Base-by-base conservation (phyloP, 2,888 invertebrate species). In the Acleris sparsana region DNA sequence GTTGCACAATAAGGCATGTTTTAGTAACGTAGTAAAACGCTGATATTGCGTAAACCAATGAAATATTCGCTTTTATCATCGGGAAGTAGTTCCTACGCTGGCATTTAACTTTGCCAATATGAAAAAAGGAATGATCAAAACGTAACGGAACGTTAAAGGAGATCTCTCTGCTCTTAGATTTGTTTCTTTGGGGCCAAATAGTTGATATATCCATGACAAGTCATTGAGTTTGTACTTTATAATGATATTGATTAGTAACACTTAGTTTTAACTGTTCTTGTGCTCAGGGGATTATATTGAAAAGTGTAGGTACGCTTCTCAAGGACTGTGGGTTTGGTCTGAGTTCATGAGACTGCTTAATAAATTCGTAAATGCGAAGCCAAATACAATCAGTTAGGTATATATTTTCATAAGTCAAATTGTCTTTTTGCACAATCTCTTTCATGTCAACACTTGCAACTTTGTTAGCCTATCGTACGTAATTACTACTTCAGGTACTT, bases 181-280 rank as follows among this genome's bases (percentile, higher is more conserved):
- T 80, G 80, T 89, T 90, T 88, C 85, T 82, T 85, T 80, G 91
- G 91, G 91, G 90, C 91, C 91, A 91, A 91, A 89, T 91, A 91
- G 88, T 78, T 88, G 72, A 86, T 83, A 82, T 79, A 85, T 88
- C 90, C 91, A 91, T 90, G 90, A 91, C 90, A 88, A 89, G 87
- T 88, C 87, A 88, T 83, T 83, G 83, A 72, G 71, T 71, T 66
- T 65, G 57, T 62, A 58, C 20, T 46, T 60, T 69, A 55, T 53
- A 33, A 62, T 51, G 44, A 63, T 58, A 53, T 65, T 52, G 49
- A 62, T 59, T 57, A 65, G 58, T 59, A 53, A 55, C 39, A 61
- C 53, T 53, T 68, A 48, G 57, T 63, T 64, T 61, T 61, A 53
- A 58, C 46, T 25, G 18, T 44, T n/a, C 39, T 25, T 65, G 52